These are phyloP conservation scores for Acrocephalus scirpaceus DNA, from an alignment of 2,797 vertebrate genomes.

Conservation along the genomic window DNA sequence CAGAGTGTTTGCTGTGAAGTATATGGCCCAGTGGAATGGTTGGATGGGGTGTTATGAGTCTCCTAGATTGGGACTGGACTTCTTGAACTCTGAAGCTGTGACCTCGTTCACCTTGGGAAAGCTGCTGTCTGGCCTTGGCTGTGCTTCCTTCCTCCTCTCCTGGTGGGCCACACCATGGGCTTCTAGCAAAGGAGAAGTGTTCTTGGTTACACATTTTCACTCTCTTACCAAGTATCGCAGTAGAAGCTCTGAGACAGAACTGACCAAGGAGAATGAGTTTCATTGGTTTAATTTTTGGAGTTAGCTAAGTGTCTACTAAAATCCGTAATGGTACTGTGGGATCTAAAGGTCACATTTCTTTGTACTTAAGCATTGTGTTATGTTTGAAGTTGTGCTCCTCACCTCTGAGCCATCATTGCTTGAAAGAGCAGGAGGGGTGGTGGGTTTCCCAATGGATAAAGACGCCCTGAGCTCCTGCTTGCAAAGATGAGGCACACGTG, in stretches of 20 bases:
- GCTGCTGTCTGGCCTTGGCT: background rate
- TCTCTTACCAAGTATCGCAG: rapidly evolving
- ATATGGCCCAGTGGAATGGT: rapidly evolving
- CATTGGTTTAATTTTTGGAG: background rate
- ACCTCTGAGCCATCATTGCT: background rate
- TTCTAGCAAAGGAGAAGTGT: background rate
- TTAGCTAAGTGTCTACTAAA: background rate
- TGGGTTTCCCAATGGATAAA: background rate
- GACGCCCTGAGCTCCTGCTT: background rate
- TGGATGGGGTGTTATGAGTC: background rate
- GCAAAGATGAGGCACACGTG: background rate
- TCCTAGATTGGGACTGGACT: background rate
- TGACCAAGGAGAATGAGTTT: background rate
- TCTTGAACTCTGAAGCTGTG: background rate
- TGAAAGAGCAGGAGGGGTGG: background rate
- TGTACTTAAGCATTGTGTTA: background rate
- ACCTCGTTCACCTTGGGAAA: background rate
- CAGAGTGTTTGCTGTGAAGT: background rate
- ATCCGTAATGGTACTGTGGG: rapidly evolving
- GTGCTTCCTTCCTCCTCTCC: background rate
- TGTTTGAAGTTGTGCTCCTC: background rate
- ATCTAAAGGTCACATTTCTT: background rate
- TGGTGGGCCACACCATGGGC: background rate
- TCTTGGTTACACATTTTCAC: background rate
- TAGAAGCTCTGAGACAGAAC: background rate